Evolutionary conservation across 1,140 invertebrate species (phyloP), one percentile per base, ranked within the genome.

Genomic region (Hylaeus anthracinus): DNA sequence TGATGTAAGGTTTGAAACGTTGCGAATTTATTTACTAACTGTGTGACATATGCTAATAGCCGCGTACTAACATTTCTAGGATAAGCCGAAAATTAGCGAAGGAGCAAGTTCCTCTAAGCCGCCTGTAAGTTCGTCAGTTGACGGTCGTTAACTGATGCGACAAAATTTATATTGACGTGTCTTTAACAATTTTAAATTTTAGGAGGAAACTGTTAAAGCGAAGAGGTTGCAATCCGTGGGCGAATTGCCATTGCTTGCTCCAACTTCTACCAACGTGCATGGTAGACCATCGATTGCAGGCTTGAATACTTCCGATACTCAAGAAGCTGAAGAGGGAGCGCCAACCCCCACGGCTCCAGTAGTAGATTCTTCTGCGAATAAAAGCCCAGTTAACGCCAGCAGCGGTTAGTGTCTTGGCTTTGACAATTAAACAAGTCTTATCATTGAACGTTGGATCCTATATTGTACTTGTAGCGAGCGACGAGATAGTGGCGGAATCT

Each of bases 401-500:
- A 88, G 83, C 4, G 90, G 92, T 92, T 65, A 91, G 88, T 92
- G 81, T 86, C 58, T 79, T 81, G 61, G 26, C 26, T 26, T 70
- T 10, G 9, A 60, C 71, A 58, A 39, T 45, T 15, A 6, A 12
- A 41, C n/a, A 2, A 26, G 26, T 26, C 26, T 72, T 9, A 39
- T 55, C 2, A 6, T 8, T 14, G 8, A 48, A 53, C 12, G 48
- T 64, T 60, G 72, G 48, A 56, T 15, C 45, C 43, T 74, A 9
- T 78, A 82, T 82, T 71, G 48, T 81, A 26, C 82, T 51, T 80
- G 5, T 63, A 91, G 92, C 88, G 73, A 89, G 92, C 56, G 96
- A 96, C 63, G 95, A 95, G 72, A 93, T 97, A 67, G 87, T 95
- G 39, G 96, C 97, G 0, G 97, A 98, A 88, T 94, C 96, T 0